Conservation (phyloP, 2,797 vertebrate genomes). For the Staurois parvus region DNA sequence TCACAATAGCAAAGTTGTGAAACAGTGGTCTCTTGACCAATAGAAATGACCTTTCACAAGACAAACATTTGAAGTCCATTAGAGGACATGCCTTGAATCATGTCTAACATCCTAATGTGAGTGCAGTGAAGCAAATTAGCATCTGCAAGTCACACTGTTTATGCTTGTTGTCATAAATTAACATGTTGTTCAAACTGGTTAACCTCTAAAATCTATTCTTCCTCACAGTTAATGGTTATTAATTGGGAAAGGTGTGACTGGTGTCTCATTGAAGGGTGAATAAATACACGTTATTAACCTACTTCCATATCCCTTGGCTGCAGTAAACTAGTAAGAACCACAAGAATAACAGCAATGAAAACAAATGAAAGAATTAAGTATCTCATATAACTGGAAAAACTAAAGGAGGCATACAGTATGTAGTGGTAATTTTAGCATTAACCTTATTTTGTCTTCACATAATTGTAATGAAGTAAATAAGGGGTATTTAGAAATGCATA, state of each 20-base stretch:
- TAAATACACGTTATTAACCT: background rate
- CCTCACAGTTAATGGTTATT: conserved; percentile 49
- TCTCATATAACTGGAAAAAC: no score
- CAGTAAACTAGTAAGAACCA: background rate
- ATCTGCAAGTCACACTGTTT: conserved; percentile 40
- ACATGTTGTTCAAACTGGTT: conserved; percentile 62
- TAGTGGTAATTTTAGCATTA: no score
- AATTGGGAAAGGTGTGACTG: conserved; percentile 33
- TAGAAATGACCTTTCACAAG: conserved; percentile 54
- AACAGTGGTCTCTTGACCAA: background rate
- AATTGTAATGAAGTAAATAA: no score
- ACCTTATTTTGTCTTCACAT: no score
- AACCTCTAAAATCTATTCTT: conserved; percentile 40
- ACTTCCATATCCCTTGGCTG: background rate
- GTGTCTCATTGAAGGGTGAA: conserved; percentile 41
- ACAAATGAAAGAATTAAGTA: no score
- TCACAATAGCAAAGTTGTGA: conserved; percentile 20
- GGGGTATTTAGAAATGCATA: no score
- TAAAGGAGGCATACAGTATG: no score
- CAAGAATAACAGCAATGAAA: background rate
- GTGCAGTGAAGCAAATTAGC: conserved; percentile 59
- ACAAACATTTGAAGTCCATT: conserved; percentile 18
- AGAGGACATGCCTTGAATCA: conserved; percentile 65
- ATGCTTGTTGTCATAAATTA: conserved; percentile 65
- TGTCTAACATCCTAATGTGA: conserved; percentile 65